Percentiles rank a stretch among this genome's conserved stretches.
phyloP scores from a whole-genome alignment of 2,113 vertebrate genomes.

The Tinamus guttatus region DNA sequence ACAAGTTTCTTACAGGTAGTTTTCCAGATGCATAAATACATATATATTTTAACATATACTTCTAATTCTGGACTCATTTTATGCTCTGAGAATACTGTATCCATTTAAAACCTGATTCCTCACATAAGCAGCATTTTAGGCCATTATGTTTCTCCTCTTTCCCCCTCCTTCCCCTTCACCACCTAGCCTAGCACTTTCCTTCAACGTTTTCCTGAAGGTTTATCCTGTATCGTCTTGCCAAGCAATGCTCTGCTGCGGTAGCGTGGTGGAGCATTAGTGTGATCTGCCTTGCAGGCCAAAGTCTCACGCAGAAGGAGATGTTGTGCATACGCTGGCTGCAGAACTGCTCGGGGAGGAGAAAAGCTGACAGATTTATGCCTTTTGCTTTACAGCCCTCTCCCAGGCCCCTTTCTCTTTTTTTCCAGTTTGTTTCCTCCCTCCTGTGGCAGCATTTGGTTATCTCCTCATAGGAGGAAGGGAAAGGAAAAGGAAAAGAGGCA shows the following conservation, averaged over 20 bases:
- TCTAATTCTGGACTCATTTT: background rate
- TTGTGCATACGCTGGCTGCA: conserved; percentile 50
- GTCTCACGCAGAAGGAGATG: conserved; percentile 43
- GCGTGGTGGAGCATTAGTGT: background rate
- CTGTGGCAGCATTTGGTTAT: conserved; percentile 70
- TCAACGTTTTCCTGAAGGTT: conserved; percentile 44
- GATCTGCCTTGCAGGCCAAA: background rate
- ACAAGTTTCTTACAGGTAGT: background rate
- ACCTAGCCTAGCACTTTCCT: background rate
- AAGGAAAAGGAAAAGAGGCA: too few species aligned
- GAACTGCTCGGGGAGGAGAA: conserved; percentile 39
- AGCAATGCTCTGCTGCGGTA: background rate
- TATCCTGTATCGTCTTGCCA: background rate
- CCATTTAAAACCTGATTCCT: background rate
- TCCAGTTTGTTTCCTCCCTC: conserved; percentile 68
- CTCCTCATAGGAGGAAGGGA: conserved; percentile 4
- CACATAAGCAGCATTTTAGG: background rate
- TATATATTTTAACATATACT: background rate
- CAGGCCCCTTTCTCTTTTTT: conserved; percentile 49
- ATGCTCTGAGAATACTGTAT: background rate
- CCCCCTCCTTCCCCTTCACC: background rate
- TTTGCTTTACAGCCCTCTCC: conserved; percentile 2
- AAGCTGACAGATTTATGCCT: conserved; percentile 59
- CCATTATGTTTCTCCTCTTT: background rate
- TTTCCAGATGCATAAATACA: background rate